These are phyloP conservation scores for Phasia obesa DNA, from an alignment of 2,888 invertebrate genomes.

Conservation along the genomic window DNA sequence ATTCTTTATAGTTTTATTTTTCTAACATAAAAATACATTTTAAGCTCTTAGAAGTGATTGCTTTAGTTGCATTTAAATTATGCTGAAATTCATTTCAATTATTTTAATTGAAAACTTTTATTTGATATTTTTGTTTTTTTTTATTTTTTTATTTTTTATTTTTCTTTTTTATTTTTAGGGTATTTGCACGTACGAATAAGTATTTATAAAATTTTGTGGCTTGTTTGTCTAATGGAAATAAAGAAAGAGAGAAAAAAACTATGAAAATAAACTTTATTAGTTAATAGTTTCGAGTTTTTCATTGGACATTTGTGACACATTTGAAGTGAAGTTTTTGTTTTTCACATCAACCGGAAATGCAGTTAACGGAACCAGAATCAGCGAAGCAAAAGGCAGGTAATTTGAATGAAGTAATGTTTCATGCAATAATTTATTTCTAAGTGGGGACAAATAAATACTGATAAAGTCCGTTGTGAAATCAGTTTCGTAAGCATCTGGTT, in stretches of 20 bases:
- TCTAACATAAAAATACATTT: conserved; percentile 44
- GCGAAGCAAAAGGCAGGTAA: conserved; percentile 31
- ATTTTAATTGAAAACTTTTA: conserved; percentile 67
- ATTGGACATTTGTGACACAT: conserved; percentile 55
- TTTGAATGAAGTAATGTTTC: neutral
- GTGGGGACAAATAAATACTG: too few species aligned
- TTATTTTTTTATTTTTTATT: conserved; percentile 29
- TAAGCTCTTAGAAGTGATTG: conserved; percentile 24
- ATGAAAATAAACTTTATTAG: conserved; percentile 52
- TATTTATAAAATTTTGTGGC: conserved; percentile 51
- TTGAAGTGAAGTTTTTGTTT: conserved; percentile 1
- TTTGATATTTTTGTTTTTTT: conserved; percentile 38
- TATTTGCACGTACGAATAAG: conserved; percentile 16
- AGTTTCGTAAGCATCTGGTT: too few species aligned
- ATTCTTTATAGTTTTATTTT: conserved; percentile 9
- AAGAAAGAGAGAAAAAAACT: conserved; percentile 3
- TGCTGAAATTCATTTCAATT: conserved; percentile 61
- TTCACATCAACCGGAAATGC: neutral
- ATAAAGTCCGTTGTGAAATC: too few species aligned
- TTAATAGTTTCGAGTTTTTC: conserved; percentile 43
- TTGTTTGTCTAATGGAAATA: conserved; percentile 56
- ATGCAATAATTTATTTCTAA: too few species aligned
- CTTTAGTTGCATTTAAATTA: conserved; percentile 59
- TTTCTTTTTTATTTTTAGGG: conserved; percentile 47
- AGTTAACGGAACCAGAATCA: neutral